phyloP scores from a whole-genome alignment of 2,888 invertebrate species.

The Trichopria drosophilae region DNA sequence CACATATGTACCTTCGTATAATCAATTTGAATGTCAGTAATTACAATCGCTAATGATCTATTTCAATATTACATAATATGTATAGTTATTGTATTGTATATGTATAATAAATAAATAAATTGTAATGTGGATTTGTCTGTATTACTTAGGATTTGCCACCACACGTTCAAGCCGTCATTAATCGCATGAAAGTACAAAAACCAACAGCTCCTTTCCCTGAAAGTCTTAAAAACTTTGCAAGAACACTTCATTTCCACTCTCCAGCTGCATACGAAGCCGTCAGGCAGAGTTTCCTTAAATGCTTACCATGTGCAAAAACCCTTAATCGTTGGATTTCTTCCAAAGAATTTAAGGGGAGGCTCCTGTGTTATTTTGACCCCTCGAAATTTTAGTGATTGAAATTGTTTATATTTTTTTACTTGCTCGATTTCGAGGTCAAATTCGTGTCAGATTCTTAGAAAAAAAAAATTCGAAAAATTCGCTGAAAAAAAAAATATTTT shows the following conservation, averaged over 20 bases:
- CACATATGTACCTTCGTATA: too few relatives aligned
- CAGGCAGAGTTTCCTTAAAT: not conserved
- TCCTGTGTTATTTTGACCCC: too few relatives aligned
- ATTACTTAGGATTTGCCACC: slow-evolving; percentile 11
- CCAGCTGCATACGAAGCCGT: slow-evolving; percentile 3
- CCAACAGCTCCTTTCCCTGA: slow-evolving; percentile 10
- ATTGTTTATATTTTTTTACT: too few relatives aligned
- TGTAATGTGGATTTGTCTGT: slow-evolving; percentile 5
- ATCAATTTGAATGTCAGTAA: too few relatives aligned
- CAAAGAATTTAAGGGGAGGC: not conserved
- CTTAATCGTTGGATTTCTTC: not conserved
- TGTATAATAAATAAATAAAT: not conserved
- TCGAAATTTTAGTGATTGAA: too few relatives aligned
- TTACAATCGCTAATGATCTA: too few relatives aligned
- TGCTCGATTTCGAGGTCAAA: too few relatives aligned
- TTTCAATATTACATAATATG: slow-evolving; percentile 1
- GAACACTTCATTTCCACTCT: not conserved
- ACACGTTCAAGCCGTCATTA: slow-evolving; percentile 11
- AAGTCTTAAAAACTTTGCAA: not conserved
- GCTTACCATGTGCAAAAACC: slow-evolving; percentile 2
- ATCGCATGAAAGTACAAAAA: slow-evolving; percentile 18
- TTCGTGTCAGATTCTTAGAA: too few relatives aligned
- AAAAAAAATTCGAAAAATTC: too few relatives aligned
- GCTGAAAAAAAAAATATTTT: too few relatives aligned
- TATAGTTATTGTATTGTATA: not conserved